phyloP scores from a whole-genome alignment of 2,888 invertebrate species.

The Syritta pipiens region DNA sequence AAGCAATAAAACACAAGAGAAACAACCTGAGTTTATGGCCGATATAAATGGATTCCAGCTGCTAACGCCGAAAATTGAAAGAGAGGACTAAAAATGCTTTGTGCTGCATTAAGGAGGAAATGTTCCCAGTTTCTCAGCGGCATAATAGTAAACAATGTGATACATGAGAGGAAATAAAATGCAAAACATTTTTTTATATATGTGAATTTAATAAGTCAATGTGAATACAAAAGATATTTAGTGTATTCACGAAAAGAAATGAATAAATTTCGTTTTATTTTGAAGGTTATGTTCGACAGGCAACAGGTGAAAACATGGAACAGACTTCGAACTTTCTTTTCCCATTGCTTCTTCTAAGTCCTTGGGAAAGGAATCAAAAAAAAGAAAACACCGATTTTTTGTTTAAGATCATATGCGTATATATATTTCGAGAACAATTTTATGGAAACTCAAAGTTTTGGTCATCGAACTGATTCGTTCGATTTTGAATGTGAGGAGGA shows the following conservation, averaged over 20 bases:
- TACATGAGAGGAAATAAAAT: conserved; percentile 27
- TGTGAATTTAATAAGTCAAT: conserved; percentile 1
- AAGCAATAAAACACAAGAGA: not conserved
- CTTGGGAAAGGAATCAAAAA: too few species aligned
- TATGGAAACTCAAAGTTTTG: conserved; percentile 77
- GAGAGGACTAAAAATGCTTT: conserved; percentile 29
- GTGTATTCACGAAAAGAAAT: not conserved
- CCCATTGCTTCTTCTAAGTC: too few species aligned
- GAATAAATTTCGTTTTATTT: too few species aligned
- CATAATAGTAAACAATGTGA: conserved; percentile 39
- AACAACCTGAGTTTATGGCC: not conserved
- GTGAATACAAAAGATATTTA: conserved; percentile 9
- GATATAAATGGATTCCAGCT: conserved; percentile 45
- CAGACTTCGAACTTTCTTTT: too few species aligned
- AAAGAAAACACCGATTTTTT: too few species aligned
- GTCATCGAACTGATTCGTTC: conserved; percentile 76
- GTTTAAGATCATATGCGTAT: too few species aligned
- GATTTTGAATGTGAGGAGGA: conserved; percentile 69
- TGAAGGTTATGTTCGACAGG: too few species aligned
- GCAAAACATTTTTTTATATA: conserved; percentile 36
- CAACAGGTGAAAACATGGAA: too few species aligned
- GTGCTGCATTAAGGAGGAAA: not conserved
- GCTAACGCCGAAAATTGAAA: conserved; percentile 69
- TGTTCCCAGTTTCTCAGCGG: not conserved
- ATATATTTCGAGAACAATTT: too few species aligned